Evolutionary conservation across 2,113 vertebrate genomes (phyloP).

Genomic region (Petrocephalus microphthalmus): DNA sequence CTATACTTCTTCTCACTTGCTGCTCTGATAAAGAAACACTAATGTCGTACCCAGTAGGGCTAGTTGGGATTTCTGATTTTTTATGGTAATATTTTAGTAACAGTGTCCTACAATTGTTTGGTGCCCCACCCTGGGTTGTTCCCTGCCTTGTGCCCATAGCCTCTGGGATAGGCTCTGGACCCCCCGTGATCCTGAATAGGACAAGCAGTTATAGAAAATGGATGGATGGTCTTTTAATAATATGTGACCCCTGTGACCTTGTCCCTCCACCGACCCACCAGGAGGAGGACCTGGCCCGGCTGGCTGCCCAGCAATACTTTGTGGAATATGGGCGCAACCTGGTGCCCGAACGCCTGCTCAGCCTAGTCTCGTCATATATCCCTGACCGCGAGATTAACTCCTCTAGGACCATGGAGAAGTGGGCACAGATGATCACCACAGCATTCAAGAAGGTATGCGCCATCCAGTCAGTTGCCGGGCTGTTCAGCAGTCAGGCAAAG

Average conservation of each 20-base stretch:
- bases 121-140: neutral
- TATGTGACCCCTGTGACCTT: neutral
- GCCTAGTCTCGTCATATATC: slow-evolving; percentile 89
- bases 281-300: slow-evolving; percentile 92
- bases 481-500: neutral
- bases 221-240: neutral
- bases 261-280: slow-evolving; percentile 28
- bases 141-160: no score
- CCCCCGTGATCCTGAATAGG: no score
- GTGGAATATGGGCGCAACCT: slow-evolving; percentile 89
- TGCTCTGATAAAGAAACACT: neutral
- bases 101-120: no score
- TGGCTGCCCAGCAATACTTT: slow-evolving; percentile 92
- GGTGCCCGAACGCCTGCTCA: slow-evolving; percentile 81
- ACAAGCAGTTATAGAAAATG: no score
- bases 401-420: slow-evolving; percentile 85
- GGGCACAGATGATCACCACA: slow-evolving; percentile 89
- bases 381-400: slow-evolving; percentile 86
- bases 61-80: neutral
- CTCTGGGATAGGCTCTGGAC: no score
- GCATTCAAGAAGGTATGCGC: slow-evolving; percentile 86
- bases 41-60: no score
- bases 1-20: neutral
- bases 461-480: neutral
- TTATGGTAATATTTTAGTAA: neutral